Evolutionary conservation across 2,113 vertebrate genomes (phyloP), one percentile per base, ranked within the genome.

Genomic region (Rhizomys pruinosus): DNA sequence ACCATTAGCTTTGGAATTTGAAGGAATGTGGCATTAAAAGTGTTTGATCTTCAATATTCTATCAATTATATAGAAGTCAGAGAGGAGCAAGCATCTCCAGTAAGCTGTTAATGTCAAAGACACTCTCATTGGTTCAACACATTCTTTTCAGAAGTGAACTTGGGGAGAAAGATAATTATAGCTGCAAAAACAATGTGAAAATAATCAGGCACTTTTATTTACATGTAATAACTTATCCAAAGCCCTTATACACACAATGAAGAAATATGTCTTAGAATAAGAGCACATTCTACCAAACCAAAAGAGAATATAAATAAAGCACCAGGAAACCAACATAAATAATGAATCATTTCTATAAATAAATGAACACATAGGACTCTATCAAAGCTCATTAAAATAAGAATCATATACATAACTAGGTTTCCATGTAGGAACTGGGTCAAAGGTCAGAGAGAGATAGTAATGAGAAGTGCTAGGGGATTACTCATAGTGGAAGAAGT

Each of bases 341-440:
- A 90, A 92, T 93, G 87, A 88, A 86, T 63, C 19, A 42, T 32
- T 92, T 93, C 71, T 88, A 92, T 88, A 94, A 96, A 94, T 94
- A 92, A 96, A 76, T 23, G 32, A 94, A 71, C 25, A 84, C 4
- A 64, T 55, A 22, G 52, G 90, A 92, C 84, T 84, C 27, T 72
- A 79, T 76, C 82, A 94, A 86, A 85, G 84, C 44, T 69, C 86
- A 85, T 72, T 93, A 76, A 92, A 94, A 69, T 19, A 59, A 72
- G 69, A 88, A 87, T 66, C 39, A 27, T 39, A 71, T 57, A 64
- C 59, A 81, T 52, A 80, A 74, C 20, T 69, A 63, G 78, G 52
- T 87, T 81, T 91, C 42, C 39, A 44, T 32, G 34, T 34, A 81
- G 78, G 82, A 22, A 39, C 12, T 71, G 44, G 66, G 78, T 82